Evolutionary conservation across 2,113 vertebrate species (phyloP), one percentile per base, ranked within the genome.

Genomic region (Poeciliopsis occidentalis): DNA sequence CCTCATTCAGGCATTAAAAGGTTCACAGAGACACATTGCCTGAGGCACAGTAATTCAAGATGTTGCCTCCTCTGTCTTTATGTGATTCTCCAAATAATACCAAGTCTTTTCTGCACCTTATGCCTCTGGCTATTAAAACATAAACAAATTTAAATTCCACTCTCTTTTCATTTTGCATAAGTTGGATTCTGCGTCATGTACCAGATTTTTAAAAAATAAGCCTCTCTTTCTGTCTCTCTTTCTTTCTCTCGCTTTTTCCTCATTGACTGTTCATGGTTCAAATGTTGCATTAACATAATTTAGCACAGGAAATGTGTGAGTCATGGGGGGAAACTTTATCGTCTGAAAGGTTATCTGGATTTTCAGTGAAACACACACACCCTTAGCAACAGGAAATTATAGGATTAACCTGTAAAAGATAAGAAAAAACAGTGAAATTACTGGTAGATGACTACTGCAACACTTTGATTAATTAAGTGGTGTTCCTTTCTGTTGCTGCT

Each of bases 231-330:
- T 0, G 24, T 47, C 73, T 41, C 13, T 41, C 39, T 41, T 4
- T 41, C 39, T 0, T 24, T 47, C 73, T 41, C 44, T 75, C 73
- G 64, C n/a, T 0, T 37, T 71, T 65, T 83, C 62, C 69, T 83
- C 62, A 71, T 69, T 51, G 67, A 73, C 78, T 73, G 78, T 67
- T 69, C 27, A 12, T 71, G 71, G 73, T 83, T 83, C 71, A 92
- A 91, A 89, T 91, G 91, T 81, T 91, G 86, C 89, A 91, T 89
- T 90, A 78, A 63, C 90, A 92, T 92, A 88, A 88, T 86, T 79
- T 82, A 79, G 76, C 64, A 71, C 3, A 7, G 79, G 73, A 79
- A 85, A 80, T 76, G 71, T 76, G 71, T 77, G 79, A 86, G 72
- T 88, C 87, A 85, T 61, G 41, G 65, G 78, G 88, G 69, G 64